Conservation (phyloP, 2,888 invertebrate genomes). For the Prosapia bicincta region DNA sequence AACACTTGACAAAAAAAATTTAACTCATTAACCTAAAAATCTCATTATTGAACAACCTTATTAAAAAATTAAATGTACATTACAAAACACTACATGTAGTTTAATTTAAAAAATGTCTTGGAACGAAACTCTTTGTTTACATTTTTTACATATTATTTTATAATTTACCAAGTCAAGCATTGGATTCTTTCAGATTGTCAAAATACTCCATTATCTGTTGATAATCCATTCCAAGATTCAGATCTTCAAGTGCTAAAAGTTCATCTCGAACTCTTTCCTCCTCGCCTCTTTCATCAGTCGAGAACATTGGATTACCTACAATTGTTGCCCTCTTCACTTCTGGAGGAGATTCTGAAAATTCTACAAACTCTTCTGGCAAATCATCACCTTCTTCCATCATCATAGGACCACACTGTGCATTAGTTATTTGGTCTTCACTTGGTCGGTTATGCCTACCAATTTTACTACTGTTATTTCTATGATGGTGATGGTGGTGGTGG, state of each 20-base stretch:
- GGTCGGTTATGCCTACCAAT: constrained; percentile 18
- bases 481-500: constrained; percentile 49
- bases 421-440: constrained; percentile 7
- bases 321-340: constrained; percentile 37
- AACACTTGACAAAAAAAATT: too few relatives aligned
- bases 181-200: constrained; percentile 91
- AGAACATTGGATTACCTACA: constrained; percentile 66
- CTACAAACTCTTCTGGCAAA: constrained; percentile 43
- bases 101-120: neutral
- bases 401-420: neutral
- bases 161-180: constrained; percentile 44
- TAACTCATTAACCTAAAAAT: too few relatives aligned
- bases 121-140: neutral
- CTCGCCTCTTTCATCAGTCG: constrained; percentile 46
- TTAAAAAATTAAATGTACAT: too few relatives aligned
- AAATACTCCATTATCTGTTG: constrained; percentile 98
- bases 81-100: too few relatives aligned
- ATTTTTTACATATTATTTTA: neutral
- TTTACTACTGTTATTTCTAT: constrained; percentile 44
- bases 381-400: constrained; percentile 27
- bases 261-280: constrained; percentile 37
- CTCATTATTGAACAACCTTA: too few relatives aligned
- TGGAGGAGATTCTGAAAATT: constrained; percentile 38
- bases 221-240: constrained; percentile 87
- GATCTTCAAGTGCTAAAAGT: constrained; percentile 65